Percentiles rank a stretch among this genome's conserved stretches.
These are phyloP conservation scores for Crax fasciolata DNA, from an alignment of 2,797 vertebrate species.

Conservation along the genomic window DNA sequence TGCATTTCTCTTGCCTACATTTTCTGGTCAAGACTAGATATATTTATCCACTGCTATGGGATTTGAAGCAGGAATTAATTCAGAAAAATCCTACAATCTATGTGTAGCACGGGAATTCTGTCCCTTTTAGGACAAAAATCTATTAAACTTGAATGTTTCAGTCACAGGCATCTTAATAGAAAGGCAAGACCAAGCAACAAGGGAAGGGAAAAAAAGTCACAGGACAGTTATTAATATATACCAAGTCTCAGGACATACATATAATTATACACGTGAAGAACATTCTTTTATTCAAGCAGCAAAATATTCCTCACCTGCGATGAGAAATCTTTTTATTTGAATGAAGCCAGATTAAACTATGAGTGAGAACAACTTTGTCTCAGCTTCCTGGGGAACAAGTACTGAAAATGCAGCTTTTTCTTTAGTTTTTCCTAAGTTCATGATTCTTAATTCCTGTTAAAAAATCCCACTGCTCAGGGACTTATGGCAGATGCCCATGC, in stretches of 20 bases:
- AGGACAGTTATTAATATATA: slow-evolving; percentile 74
- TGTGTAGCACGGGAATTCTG: slow-evolving; percentile 52
- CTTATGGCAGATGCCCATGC: neutral
- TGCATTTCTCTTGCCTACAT: slow-evolving; percentile 51
- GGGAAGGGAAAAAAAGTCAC: slow-evolving; percentile 43
- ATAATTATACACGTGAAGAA: slow-evolving; percentile 54
- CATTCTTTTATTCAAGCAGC: slow-evolving; percentile 36
- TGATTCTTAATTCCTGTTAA: neutral
- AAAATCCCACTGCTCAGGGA: neutral
- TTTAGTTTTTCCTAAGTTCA: neutral
- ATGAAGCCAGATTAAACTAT: neutral
- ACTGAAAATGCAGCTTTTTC: neutral
- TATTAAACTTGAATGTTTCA: slow-evolving; percentile 68
- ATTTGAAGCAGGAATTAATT: slow-evolving; percentile 71
- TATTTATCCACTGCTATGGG: slow-evolving; percentile 70
- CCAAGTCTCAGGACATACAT: slow-evolving; percentile 52
- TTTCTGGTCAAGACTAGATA: slow-evolving; percentile 71
- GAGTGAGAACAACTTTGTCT: slow-evolving; percentile 4
- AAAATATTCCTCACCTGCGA: slow-evolving; percentile 28
- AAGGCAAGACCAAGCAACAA: slow-evolving; percentile 61
- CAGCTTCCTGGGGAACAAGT: neutral
- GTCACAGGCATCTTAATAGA: slow-evolving; percentile 72
- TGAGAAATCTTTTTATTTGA: neutral
- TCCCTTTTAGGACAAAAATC: slow-evolving; percentile 71
- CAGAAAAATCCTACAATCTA: slow-evolving; percentile 58